These are phyloP conservation scores for Aphelocoma californica DNA, from an alignment of 2,797 vertebrate species.

Conservation along the genomic window DNA sequence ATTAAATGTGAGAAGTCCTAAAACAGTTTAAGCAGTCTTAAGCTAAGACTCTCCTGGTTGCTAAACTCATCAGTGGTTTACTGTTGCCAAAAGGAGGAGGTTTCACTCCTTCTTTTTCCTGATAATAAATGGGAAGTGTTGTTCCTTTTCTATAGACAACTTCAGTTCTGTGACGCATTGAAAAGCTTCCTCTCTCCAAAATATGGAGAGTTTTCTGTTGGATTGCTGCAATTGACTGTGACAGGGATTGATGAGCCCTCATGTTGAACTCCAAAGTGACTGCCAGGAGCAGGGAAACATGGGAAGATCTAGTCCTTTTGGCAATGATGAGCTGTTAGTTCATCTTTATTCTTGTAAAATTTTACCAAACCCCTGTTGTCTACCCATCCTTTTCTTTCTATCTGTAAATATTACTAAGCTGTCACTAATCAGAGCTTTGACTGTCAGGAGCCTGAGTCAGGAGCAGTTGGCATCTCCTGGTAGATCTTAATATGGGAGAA, in stretches of 20 bases:
- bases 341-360: not conserved
- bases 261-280: not conserved
- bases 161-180: not conserved
- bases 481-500: not conserved
- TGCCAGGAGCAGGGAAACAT: not conserved
- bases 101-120: not conserved
- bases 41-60: not conserved
- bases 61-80: not conserved
- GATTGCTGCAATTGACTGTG: not conserved
- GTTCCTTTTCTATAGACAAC: not conserved
- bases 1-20: not conserved
- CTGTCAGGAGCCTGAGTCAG: not conserved
- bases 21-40: slow-evolving; percentile 20
- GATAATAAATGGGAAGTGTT: not conserved
- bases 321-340: not conserved
- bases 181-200: not conserved
- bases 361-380: not conserved
- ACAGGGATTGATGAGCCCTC: not conserved
- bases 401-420: not conserved
- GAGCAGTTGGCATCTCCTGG: not conserved
- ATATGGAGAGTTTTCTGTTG: not conserved
- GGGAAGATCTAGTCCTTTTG: not conserved
- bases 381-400: not conserved
- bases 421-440: not conserved
- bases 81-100: not conserved